A percentile compares a stretch with the other conserved stretches of the same genome.
These are phyloP conservation scores for Boulengeromyrus knoepffleri DNA, from an alignment of 2,113 vertebrate species.

Conservation along the genomic window DNA sequence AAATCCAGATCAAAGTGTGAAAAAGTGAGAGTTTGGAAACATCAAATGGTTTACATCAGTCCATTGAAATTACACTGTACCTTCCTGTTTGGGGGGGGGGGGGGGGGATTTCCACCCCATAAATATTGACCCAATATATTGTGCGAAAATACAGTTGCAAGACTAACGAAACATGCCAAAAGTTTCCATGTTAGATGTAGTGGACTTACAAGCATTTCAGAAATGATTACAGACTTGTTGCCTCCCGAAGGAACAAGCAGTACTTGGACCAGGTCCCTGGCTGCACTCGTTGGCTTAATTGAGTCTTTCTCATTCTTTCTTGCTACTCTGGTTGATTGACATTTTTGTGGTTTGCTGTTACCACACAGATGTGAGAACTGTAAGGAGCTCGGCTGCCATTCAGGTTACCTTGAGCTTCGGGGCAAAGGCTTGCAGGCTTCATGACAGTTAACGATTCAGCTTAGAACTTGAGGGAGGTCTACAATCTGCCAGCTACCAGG, in stretches of 20 bases:
- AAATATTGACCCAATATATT: slow-evolving; percentile 4
- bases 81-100: background rate
- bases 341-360: slow-evolving; percentile 20
- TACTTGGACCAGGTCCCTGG: background rate
- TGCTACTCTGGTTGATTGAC: slow-evolving; percentile 18
- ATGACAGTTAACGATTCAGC: background rate
- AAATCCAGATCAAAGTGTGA: background rate
- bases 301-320: background rate
- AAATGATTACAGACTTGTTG: background rate
- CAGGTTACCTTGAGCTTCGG: background rate
- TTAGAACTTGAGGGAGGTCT: background rate
- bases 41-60: background rate
- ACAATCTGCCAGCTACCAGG: background rate
- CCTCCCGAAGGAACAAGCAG: background rate
- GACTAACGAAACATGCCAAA: background rate
- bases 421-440: background rate
- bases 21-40: background rate
- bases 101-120: background rate
- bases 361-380: background rate
- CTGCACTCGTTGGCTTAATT: background rate
- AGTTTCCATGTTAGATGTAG: background rate
- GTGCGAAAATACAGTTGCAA: background rate
- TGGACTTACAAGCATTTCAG: no score
- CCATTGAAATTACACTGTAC: background rate
- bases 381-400: background rate